phyloP scores from a whole-genome alignment of 2,888 invertebrate species.

The Lordiphosa fenestrarum region DNA sequence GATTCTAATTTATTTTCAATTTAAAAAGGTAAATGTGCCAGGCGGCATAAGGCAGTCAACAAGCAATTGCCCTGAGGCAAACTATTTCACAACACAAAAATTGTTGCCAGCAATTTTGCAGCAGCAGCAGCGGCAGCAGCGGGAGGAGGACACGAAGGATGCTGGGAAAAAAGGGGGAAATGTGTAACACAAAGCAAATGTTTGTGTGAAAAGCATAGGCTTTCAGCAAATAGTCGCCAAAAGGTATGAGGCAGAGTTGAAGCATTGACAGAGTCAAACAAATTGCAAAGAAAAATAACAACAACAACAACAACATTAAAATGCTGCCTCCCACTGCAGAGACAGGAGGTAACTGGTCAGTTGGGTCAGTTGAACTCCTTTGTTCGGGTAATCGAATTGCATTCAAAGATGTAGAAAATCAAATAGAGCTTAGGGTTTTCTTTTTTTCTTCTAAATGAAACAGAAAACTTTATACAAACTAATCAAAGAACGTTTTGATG shows the following conservation, averaged over 20 bases:
- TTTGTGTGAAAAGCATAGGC: constrained; percentile 60
- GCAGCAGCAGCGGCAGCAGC: constrained; percentile 33
- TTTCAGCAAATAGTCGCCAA: constrained; percentile 40
- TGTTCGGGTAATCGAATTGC: too few species aligned
- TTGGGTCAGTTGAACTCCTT: too few species aligned
- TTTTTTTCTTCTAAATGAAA: too few species aligned
- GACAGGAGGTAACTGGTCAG: too few species aligned
- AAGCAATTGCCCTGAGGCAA: constrained; percentile 60
- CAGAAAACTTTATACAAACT: too few species aligned
- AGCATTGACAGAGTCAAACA: neutral
- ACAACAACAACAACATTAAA: too few species aligned
- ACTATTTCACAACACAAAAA: constrained; percentile 62
- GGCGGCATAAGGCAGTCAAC: constrained; percentile 34
- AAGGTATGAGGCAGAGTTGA: neutral
- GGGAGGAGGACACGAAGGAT: constrained; percentile 33
- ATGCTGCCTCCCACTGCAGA: too few species aligned
- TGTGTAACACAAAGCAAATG: constrained; percentile 66
- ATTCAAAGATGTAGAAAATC: too few species aligned
- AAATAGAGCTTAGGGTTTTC: too few species aligned
- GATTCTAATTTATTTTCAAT: constrained; percentile 74
- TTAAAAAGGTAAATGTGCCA: constrained; percentile 72
- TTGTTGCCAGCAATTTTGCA: constrained; percentile 46
- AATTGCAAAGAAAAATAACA: too few species aligned
- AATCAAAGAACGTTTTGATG: too few species aligned
- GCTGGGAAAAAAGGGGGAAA: constrained; percentile 18